Base-by-base conservation (phyloP, 2,113 vertebrate species). In the Oreochromis aureus region DNA sequence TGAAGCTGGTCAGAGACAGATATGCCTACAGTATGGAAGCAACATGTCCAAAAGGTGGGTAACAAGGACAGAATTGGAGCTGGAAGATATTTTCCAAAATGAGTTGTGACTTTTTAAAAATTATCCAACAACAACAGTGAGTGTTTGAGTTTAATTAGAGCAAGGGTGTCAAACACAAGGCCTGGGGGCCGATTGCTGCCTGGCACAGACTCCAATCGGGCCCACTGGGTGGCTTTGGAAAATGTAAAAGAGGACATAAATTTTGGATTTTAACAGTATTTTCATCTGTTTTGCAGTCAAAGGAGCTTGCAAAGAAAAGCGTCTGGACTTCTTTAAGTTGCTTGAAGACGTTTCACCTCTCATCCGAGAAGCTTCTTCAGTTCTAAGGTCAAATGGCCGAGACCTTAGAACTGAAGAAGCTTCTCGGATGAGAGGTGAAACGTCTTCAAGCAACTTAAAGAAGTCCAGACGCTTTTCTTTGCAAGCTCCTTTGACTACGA, bases 201-300 rank as follows among this genome's bases (percentile, higher is more conserved):
- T 3, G 61, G 61, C 61, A 2, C 1, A 39, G 34, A 0, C 0
- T 66, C 10, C 19, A 22, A 11, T 66, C 1, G 1, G 0, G 61
- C 34, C 34, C 61, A 66, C 19, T 39, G 19, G 19, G 30, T 66
- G 10, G 19, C 19, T 66, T 66, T 66, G 61, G 34, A 66, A 63
- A 66, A 66, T 2, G 10, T 39, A 39, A 66, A 39, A 19, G 34
- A 66, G 4, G 61, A 19, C 34, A 39, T 13, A 69, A 39, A 69
- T 69, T 34, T 39, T 69, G 34, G 34, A 69, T 69, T 69, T 69
- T 69, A 69, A 5, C 61, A 39, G 61, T 69, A 69, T 69, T 69
- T 39, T 39, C 11, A 69, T 13, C 34, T 66, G 34, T 66, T 5
- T 39, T 22, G 22, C 19, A 39, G 61, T 24, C 24, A 24, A 24